Percentiles rank a stretch among this genome's conserved stretches.
phyloP scores from a whole-genome alignment of 2,113 vertebrate species.

The Nasalis larvatus region DNA sequence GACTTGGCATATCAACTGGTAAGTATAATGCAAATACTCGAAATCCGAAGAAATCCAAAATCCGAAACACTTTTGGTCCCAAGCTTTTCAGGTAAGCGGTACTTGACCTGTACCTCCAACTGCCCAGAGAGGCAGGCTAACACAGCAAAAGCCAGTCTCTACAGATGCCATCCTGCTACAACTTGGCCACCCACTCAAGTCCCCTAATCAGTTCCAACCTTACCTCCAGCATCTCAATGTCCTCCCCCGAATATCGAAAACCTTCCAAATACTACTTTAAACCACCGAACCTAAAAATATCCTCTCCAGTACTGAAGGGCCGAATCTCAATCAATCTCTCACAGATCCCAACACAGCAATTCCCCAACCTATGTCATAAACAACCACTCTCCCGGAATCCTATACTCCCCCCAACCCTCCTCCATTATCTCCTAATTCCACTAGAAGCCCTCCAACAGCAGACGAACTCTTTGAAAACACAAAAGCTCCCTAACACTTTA shows the following conservation, averaged over 20 bases:
- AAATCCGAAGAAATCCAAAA: not conserved
- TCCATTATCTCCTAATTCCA: not conserved
- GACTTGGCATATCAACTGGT: not conserved
- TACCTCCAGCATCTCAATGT: not conserved
- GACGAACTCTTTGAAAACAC: not conserved
- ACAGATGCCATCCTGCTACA: not conserved
- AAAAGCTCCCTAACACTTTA: not conserved
- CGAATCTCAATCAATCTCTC: not conserved
- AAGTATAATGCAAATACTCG: not conserved
- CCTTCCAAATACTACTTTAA: constrained; percentile 13
- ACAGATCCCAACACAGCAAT: not conserved
- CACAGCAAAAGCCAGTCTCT: not conserved
- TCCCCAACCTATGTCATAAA: not conserved
- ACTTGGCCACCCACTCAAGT: not conserved
- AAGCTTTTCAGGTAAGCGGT: not conserved
- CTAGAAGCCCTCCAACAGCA: not conserved
- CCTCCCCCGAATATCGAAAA: not conserved
- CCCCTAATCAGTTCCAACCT: not conserved
- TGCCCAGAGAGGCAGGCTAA: not conserved
- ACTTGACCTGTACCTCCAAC: not conserved
- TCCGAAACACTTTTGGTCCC: not conserved
- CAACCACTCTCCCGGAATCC: constrained; percentile 1
- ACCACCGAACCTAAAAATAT: constrained; percentile 28
- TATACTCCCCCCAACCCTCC: not conserved
- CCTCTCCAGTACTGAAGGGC: not conserved